Conservation (phyloP, 1,140 invertebrate genomes). For the Gryllus bimaculatus region DNA sequence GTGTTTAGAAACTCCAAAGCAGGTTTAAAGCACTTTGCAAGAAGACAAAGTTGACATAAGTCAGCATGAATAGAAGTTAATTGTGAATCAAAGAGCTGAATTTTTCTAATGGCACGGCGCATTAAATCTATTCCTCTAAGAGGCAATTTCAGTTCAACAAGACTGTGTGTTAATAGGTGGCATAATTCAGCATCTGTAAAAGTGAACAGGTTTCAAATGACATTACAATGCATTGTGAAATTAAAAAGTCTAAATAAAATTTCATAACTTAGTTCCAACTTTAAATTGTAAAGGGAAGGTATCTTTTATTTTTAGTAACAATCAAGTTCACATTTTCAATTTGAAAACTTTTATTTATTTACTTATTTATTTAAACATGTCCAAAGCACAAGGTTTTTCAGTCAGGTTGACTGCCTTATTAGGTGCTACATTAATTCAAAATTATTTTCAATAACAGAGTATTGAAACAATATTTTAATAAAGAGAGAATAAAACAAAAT, state of each 20-base stretch:
- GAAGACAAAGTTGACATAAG: slow-evolving; percentile 82
- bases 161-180: slow-evolving; percentile 66
- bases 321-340: not conserved
- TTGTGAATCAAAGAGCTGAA: slow-evolving; percentile 77
- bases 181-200: slow-evolving; percentile 74
- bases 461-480: too few species aligned
- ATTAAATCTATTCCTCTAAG: slow-evolving; percentile 77
- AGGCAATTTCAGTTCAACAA: slow-evolving; percentile 67
- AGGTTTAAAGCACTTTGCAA: slow-evolving; percentile 87
- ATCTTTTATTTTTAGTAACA: not conserved
- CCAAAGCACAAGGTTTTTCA: too few species aligned
- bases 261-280: not conserved
- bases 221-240: not conserved
- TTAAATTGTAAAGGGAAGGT: not conserved
- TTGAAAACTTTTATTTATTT: too few species aligned
- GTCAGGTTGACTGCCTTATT: too few species aligned
- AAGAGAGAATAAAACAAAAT: too few species aligned
- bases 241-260: not conserved
- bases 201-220: not conserved
- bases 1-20: slow-evolving; percentile 80
- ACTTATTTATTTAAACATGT: too few species aligned
- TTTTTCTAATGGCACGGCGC: slow-evolving; percentile 76
- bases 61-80: slow-evolving; percentile 89
- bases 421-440: too few species aligned
- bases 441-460: too few species aligned